Evolutionary conservation across 1,140 invertebrate species (phyloP), one percentile per base, ranked within the genome.

Genomic region (Heliconius hermathena): DNA sequence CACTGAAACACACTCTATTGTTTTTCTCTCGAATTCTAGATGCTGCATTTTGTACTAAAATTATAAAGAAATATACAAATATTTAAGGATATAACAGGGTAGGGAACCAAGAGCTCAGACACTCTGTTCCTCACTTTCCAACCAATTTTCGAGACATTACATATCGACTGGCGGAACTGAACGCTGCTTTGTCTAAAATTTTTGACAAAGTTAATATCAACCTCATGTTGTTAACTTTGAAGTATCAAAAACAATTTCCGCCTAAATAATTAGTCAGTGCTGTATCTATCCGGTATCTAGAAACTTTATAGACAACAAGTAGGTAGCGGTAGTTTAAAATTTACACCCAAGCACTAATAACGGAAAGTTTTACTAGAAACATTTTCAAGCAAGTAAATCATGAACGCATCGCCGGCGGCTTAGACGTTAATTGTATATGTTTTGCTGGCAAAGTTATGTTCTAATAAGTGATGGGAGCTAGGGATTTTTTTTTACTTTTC

Each of bases 361-460:
- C 22, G 11, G 29, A 66, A 52, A 66, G 22, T 66, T 66, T 66
- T 29, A 66, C 60, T 11, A 5, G 22, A 11, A 66, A 66, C 26
- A 66, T 66, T 29, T 66, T 66, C 22, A 46, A 46, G 60, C 13
- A 66, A 66, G 60, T 66, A 66, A 66, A 26, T 66, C 60, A 66
- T 4, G 26, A 46, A 8, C 22, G 60, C 60, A 74, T 57, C 80
- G 76, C 80, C 80, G 75, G 77, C n/a, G 77, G 80, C 77, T 52
- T 73, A 76, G 73, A 79, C 77, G 36, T 82, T 81, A 78, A 81
- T 78, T 78, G 76, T 76, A 71, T 73, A 66, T 74, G 74, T 76
- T 71, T 74, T 26, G 49, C 78, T 60, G n/a, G 70, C 16, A 49
- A 49, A 26, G 60, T 66, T 22, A 29, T 6, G 13, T 26, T 66